These are phyloP conservation scores for Glossophaga mutica DNA, from an alignment of 2,797 vertebrate genomes.

Conservation along the genomic window DNA sequence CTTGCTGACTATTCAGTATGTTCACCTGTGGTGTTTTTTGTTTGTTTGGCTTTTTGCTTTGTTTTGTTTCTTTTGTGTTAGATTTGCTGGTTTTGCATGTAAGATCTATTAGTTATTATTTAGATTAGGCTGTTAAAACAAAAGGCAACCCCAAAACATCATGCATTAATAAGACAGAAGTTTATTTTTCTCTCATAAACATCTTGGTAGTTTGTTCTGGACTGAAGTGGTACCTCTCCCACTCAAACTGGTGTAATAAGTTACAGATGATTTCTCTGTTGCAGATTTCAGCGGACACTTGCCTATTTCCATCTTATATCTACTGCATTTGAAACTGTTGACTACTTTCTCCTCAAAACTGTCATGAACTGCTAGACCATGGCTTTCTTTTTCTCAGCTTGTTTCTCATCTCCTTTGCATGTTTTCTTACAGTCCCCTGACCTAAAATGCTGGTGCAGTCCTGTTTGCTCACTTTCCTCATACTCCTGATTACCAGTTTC, in stretches of 20 bases:
- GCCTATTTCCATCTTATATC: neutral
- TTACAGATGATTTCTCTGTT: neutral
- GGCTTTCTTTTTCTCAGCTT: neutral
- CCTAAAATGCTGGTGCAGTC: neutral
- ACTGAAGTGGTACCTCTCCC: neutral
- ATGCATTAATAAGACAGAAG: neutral
- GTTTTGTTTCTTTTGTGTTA: too few species aligned
- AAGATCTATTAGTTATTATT: neutral
- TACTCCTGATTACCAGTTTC: neutral
- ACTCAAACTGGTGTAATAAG: neutral
- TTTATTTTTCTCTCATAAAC: neutral
- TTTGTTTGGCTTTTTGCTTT: neutral
- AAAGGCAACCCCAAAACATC: neutral
- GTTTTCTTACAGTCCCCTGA: neutral
- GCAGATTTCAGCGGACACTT: neutral
- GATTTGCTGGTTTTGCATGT: neutral
- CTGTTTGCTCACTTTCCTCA: neutral
- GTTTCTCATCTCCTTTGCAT: neutral
- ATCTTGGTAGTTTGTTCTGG: neutral
- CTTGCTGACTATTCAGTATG: neutral
- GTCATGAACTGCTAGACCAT: neutral
- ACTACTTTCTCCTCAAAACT: neutral
- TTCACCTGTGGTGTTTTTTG: neutral
- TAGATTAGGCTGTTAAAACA: neutral
- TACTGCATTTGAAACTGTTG: neutral